Conservation (phyloP, 2,888 invertebrate genomes). For the Barypeithes pellucidus region DNA sequence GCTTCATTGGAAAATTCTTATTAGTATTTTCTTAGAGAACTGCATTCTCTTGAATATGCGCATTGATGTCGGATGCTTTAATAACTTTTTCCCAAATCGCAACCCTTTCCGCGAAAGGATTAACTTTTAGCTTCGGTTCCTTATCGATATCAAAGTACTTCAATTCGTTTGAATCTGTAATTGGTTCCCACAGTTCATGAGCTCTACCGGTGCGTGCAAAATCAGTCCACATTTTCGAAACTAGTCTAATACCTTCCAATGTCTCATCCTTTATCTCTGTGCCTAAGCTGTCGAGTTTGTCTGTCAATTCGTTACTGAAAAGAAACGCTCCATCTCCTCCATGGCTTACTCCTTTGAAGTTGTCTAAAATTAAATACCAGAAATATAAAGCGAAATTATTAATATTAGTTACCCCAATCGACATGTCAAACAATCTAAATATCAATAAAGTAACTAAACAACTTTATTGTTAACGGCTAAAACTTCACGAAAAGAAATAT, state of each 20-base stretch:
- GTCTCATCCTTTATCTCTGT: background rate
- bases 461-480: no score
- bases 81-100: conserved; percentile 20
- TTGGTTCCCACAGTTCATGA: conserved; percentile 35
- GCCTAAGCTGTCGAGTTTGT: background rate
- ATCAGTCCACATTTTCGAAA: conserved; percentile 39
- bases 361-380: conserved; percentile 7
- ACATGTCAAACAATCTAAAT: no score
- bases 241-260: background rate
- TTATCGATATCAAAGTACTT: conserved; percentile 24
- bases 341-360: conserved; percentile 11
- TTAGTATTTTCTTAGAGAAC: no score
- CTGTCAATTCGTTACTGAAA: background rate
- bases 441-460: no score
- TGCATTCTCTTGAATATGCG: background rate
- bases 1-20: no score
- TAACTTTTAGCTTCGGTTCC: background rate
- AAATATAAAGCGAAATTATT: no score
- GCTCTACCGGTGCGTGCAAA: conserved; percentile 38
- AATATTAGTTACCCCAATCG: background rate
- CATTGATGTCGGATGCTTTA: background rate
- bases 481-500: no score
- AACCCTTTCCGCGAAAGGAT: conserved; percentile 25
- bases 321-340: conserved; percentile 22
- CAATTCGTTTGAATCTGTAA: conserved; percentile 11